A percentile compares a stretch with the other conserved stretches of the same genome.
phyloP scores from a whole-genome alignment of 2,797 vertebrate species.

The Sebastes vulpes region DNA sequence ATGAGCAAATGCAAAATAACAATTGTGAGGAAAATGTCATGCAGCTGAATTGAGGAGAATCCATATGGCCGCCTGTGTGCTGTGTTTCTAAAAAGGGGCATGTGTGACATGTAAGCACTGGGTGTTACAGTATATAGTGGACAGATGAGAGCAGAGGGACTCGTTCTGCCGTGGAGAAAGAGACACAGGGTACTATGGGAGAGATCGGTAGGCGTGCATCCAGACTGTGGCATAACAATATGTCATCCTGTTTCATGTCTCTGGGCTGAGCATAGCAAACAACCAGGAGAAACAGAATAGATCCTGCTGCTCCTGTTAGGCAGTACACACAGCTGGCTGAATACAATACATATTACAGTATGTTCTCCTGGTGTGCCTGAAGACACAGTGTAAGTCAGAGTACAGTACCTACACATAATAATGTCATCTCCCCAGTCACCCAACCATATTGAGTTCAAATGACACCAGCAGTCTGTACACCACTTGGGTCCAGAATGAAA shows the following conservation, averaged over 20 bases:
- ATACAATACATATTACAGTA: too few species aligned
- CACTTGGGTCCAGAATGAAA: neutral
- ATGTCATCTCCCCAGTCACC: too few species aligned
- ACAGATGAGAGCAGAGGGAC: constrained; percentile 16
- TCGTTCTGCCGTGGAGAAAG: neutral
- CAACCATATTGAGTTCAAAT: too few species aligned
- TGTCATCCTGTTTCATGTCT: constrained; percentile 40
- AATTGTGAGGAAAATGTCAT: constrained; percentile 28
- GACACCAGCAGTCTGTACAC: neutral
- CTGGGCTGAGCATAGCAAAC: neutral
- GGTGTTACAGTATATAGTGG: constrained; percentile 7
- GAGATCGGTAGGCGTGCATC: neutral
- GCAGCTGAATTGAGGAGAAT: constrained; percentile 3
- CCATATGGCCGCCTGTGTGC: constrained; percentile 9
- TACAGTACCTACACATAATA: too few species aligned
- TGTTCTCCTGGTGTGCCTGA: too few species aligned
- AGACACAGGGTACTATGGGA: neutral
- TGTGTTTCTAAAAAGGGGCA: constrained; percentile 16
- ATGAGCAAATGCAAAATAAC: constrained; percentile 8
- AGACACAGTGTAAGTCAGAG: too few species aligned
- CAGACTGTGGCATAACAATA: neutral
- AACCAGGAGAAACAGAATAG: neutral
- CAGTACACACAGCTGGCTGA: neutral
- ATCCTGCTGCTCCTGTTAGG: neutral
- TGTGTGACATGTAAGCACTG: neutral